These are phyloP conservation scores for Pangasianodon hypophthalmus DNA, from an alignment of 2,113 vertebrate genomes.

Conservation along the genomic window DNA sequence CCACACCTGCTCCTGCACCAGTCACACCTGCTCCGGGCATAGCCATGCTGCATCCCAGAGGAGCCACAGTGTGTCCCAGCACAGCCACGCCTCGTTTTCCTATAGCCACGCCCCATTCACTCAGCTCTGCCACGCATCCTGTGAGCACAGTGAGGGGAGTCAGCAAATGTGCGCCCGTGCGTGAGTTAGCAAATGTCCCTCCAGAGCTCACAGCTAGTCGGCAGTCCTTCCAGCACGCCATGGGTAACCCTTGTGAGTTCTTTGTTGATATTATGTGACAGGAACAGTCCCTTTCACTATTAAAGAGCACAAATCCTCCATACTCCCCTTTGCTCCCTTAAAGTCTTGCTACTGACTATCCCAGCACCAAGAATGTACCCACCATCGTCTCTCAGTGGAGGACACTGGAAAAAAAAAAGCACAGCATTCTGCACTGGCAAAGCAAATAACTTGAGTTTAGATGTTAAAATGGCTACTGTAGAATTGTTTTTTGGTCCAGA, in stretches of 20 bases:
- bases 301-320: slow-evolving; percentile 60
- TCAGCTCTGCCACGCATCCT: slow-evolving; percentile 78
- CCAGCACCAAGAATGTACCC: slow-evolving; percentile 61
- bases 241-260: slow-evolving; percentile 99
- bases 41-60: slow-evolving; percentile 62
- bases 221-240: slow-evolving; percentile 97
- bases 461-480: neutral
- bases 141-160: slow-evolving; percentile 83
- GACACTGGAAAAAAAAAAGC: slow-evolving; percentile 42
- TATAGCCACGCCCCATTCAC: slow-evolving; percentile 71
- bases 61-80: slow-evolving; percentile 66
- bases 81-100: slow-evolving; percentile 68
- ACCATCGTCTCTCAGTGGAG: slow-evolving; percentile 5
- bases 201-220: slow-evolving; percentile 95
- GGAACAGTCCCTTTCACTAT: slow-evolving; percentile 72
- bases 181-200: slow-evolving; percentile 88
- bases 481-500: neutral
- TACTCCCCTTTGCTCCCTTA: slow-evolving; percentile 21
- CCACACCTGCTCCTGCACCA: slow-evolving; percentile 64
- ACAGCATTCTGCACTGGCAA: slow-evolving; percentile 51
- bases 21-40: slow-evolving; percentile 66
- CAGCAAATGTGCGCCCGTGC: slow-evolving; percentile 81
- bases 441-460: neutral
- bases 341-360: slow-evolving; percentile 52
- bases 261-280: slow-evolving; percentile 98